A percentile compares a stretch with the other conserved stretches of the same genome.
phyloP scores from a whole-genome alignment of 2,797 vertebrate genomes.

The Falco concolor region DNA sequence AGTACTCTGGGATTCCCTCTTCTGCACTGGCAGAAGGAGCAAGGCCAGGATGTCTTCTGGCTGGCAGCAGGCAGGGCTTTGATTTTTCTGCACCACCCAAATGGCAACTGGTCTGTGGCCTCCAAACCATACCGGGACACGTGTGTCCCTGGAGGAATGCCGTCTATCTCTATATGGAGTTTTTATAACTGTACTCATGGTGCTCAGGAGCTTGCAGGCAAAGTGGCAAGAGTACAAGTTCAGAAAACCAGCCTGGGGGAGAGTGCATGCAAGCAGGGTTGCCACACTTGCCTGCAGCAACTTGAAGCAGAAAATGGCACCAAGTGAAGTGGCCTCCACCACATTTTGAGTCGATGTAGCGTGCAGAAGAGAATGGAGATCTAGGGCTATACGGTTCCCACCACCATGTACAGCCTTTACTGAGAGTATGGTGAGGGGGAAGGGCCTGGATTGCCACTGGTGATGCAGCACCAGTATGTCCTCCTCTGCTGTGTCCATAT shows the following conservation, averaged over 20 bases:
- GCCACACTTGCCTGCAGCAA: background rate
- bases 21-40: background rate
- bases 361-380: background rate
- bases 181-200: background rate
- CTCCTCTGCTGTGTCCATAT: conserved; percentile 62
- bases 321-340: background rate
- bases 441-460: conserved; percentile 46
- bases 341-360: background rate
- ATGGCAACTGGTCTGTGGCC: background rate
- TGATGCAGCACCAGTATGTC: conserved; percentile 57
- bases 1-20: background rate
- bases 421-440: background rate
- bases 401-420: background rate
- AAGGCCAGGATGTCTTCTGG: background rate
- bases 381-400: background rate
- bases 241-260: background rate
- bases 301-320: background rate
- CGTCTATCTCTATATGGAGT: background rate
- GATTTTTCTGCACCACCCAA: background rate
- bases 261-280: background rate
- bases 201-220: background rate
- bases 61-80: background rate
- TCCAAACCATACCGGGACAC: background rate
- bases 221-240: background rate
- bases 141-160: background rate